Evolutionary conservation across 2,797 vertebrate genomes (phyloP), one percentile per base, ranked within the genome.

Genomic region (Anguilla anguilla): DNA sequence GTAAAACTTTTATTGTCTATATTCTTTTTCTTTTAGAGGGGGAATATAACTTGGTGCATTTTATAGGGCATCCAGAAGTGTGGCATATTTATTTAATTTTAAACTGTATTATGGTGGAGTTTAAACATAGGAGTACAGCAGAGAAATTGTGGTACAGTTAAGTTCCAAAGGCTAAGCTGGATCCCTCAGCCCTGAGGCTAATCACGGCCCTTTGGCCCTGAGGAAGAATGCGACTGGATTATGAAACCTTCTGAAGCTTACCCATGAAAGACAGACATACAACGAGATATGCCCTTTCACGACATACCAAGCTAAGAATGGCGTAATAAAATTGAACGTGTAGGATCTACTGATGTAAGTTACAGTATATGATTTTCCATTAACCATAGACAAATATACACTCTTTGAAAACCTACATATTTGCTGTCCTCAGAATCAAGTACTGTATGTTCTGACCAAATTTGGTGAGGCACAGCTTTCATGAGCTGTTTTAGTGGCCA

Each of bases 181-280:
- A 46, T 46, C 43, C 43, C 0, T 46, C 43, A 46, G 43, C 43
- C 43, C 43, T 46, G 13, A 74, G 43, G 79, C 25, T 82, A 49
- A 83, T 10, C 46, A n/a, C 83, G 17, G 22, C 43, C 79, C 79
- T 46, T 83, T 43, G 49, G 43, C 77, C 77, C 46, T 53, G 17
- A 35, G 28, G 31, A 35, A 84, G 31, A n/a, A 84, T 35, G n/a
- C 59, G 61, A 84, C 83, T 31, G 53, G 83, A 84, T 84, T 84
- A 84, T 28, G 83, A 84, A 35, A 31, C 49, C 28, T 25, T 55
- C 83, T 31, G 51, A 84, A 55, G 83, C 83, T 31, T 84, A 84
- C 55, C 83, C 83, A n/a, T 84, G 83, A 84, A 53, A 35, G 55
- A 84, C 83, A 55, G 83, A 84, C 53, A 59, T 84, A 15, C 61